Conservation (phyloP, 2,797 vertebrate species). For the Diplodus puntazzo region DNA sequence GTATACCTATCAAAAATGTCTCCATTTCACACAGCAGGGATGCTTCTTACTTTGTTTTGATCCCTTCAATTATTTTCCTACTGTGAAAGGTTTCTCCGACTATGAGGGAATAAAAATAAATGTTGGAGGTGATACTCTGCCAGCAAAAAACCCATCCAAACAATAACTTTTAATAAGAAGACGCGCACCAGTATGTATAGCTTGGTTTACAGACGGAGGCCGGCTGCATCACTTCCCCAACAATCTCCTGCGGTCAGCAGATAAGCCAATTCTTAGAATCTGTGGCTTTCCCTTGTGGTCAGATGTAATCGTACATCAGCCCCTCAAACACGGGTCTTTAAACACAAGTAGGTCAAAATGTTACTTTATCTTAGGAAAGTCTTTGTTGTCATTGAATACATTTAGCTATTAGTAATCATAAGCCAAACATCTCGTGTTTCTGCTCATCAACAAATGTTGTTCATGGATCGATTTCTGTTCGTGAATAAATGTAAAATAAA, state of each 20-base stretch:
- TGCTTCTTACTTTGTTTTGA: neutral
- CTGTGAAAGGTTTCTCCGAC: neutral
- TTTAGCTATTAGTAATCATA: neutral
- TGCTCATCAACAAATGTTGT: neutral
- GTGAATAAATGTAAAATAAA: neutral
- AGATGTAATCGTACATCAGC: constrained; percentile 27
- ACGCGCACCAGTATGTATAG: neutral
- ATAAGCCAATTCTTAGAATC: constrained; percentile 71
- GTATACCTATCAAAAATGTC: constrained; percentile 30
- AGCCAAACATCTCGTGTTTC: neutral
- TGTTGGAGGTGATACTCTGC: neutral
- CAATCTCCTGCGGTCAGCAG: constrained; percentile 53
- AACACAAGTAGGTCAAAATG: constrained; percentile 24
- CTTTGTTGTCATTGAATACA: neutral
- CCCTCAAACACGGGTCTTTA: constrained; percentile 27
- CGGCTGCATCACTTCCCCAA: constrained; percentile 8
- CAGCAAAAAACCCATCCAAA: neutral
- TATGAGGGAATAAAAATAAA: neutral
- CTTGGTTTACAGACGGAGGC: constrained; percentile 22
- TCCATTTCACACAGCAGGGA: constrained; percentile 22
- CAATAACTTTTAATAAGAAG: neutral
- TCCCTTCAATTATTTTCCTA: neutral
- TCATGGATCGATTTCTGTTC: neutral
- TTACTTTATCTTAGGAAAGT: neutral
- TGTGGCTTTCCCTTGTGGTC: constrained; percentile 67